These are phyloP conservation scores for Caenorhabditis becei DNA, from an alignment of 2,888 invertebrate genomes.

Conservation along the genomic window DNA sequence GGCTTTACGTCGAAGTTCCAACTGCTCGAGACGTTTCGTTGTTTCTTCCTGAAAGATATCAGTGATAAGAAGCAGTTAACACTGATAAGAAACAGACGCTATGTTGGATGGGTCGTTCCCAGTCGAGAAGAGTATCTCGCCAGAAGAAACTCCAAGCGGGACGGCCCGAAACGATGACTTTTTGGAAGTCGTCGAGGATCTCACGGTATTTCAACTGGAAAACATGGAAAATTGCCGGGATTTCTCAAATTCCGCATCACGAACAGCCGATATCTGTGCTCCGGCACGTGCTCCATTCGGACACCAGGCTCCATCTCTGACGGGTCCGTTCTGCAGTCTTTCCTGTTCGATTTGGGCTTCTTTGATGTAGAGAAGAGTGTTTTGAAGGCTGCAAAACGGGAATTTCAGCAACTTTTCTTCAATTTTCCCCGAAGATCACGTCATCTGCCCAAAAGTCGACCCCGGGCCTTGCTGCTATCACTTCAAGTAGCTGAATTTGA, in stretches of 20 bases:
- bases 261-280: slow-evolving; percentile 34
- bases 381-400: slow-evolving; percentile 35
- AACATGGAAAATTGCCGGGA: background rate
- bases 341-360: background rate
- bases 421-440: background rate
- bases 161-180: slow-evolving; percentile 20
- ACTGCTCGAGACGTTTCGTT: background rate
- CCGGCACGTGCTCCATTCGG: slow-evolving; percentile 55
- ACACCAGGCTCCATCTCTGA: slow-evolving; percentile 53
- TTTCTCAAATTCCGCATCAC: background rate
- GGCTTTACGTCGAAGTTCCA: slow-evolving; percentile 12
- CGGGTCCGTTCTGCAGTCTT: slow-evolving; percentile 20
- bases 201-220: slow-evolving; percentile 38
- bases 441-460: no score
- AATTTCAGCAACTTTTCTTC: background rate
- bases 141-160: slow-evolving; percentile 26
- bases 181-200: slow-evolving; percentile 39
- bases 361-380: slow-evolving; percentile 32
- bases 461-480: no score
- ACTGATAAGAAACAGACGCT: slow-evolving; percentile 10
- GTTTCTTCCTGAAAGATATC: slow-evolving; percentile 3
- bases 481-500: no score
- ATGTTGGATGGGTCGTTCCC: slow-evolving; percentile 5
- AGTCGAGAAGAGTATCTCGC: slow-evolving; percentile 43
- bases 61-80: background rate